A percentile compares a stretch with the other conserved stretches of the same genome.
These are phyloP conservation scores for Carabus problematicus DNA, from an alignment of 2,888 invertebrate species.

Conservation along the genomic window DNA sequence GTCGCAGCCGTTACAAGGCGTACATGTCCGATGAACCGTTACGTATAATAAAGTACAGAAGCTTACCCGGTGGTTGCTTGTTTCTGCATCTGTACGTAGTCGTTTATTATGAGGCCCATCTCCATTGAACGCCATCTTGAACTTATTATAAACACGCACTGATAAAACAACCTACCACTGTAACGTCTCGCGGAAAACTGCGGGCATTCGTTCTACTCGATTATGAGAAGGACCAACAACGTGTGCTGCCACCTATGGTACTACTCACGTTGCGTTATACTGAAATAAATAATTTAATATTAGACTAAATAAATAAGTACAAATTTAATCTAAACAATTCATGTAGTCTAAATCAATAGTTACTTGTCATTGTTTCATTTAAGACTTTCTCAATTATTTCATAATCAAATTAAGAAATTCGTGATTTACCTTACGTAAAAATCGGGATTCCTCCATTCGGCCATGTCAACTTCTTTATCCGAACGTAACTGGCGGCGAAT, in stretches of 20 bases:
- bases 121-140: slow-evolving; percentile 76
- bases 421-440: background rate
- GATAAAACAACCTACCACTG: slow-evolving; percentile 51
- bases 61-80: slow-evolving; percentile 60
- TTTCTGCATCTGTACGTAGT: slow-evolving; percentile 59
- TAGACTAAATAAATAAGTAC: background rate
- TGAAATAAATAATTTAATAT: too few species aligned
- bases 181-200: slow-evolving; percentile 58
- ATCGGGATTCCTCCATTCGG: background rate
- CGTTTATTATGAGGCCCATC: slow-evolving; percentile 64
- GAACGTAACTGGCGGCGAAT: too few species aligned
- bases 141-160: slow-evolving; percentile 48
- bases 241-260: slow-evolving; percentile 28
- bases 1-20: background rate
- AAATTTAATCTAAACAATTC: background rate
- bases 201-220: slow-evolving; percentile 25
- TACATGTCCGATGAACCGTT: background rate
- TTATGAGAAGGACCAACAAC: slow-evolving; percentile 15
- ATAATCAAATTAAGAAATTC: background rate
- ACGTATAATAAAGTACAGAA: background rate
- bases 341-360: too few species aligned
- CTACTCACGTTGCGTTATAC: background rate
- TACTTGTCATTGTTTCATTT: too few species aligned
- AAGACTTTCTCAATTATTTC: too few species aligned
- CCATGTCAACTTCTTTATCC: too few species aligned